Base-by-base conservation (phyloP, 1,140 invertebrate genomes). In the Thereuonema tuberculata region DNA sequence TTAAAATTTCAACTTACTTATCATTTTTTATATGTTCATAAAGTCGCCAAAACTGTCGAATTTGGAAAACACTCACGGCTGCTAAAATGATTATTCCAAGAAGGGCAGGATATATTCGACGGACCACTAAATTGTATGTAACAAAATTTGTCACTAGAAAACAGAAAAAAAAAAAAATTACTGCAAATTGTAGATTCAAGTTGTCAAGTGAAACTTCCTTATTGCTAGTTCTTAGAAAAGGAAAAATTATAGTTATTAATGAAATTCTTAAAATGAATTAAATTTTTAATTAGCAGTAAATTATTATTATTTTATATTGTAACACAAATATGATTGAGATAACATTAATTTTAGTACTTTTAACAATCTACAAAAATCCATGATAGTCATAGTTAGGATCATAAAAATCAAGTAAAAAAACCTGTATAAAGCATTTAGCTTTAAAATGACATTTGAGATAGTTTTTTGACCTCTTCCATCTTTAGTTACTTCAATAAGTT, bases 1-100 rank as follows among this genome's bases (percentile, higher is more conserved):
- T 5, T 5, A 50, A 14, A 55, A 55, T 59, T 24, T 17, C 15
- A 25, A 72, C 75, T 73, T 74, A 98, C 77, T 98, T 98, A 71
- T 99, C 95, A 77, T 99, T 98, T 74, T 96, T 96, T 69, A 99
- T 99, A 74, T 97, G 94, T 71, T 98, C 90, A 70, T 98, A 98
- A 0, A 99, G 77, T 67, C 91, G 87, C 66, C 82, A 84, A 72
- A 98, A 93, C 70, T 98, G 94, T 58, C 85, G 81, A 31, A 94
- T 83, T 76, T 93, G 88, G 67, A 82, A 80, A 56, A 81, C 77
- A 50, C 91, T 77, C 52, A 92, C 79, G 48, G 82, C 79, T 49
- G 80, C 75, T 31, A 86, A 73, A 3, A 87, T 69, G 46, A 80
- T 78, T 15, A 87, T 74, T 24, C 89, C 72, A 48, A 98, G 72